phyloP scores from a whole-genome alignment of 2,888 invertebrate species.

The Hirtodrosophila confusa region DNA sequence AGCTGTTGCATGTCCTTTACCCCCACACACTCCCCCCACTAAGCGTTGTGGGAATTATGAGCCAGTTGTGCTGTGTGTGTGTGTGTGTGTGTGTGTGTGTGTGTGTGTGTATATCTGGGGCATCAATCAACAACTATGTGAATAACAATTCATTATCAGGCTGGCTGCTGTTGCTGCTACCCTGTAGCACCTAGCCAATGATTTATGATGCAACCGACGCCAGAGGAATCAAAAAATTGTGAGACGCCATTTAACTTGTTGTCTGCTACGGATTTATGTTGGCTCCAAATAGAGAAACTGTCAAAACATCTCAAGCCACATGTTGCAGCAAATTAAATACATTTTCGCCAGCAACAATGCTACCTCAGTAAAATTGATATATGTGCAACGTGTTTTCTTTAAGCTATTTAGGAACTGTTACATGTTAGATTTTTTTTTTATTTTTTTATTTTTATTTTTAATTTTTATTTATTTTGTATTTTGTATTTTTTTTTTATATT shows the following conservation, averaged over 20 bases:
- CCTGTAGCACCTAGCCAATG: slow-evolving; percentile 42
- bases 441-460: too few species aligned
- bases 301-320: slow-evolving; percentile 39
- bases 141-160: slow-evolving; percentile 44
- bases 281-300: slow-evolving; percentile 13
- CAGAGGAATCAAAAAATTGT: slow-evolving; percentile 49
- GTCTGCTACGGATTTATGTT: slow-evolving; percentile 26
- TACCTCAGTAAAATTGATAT: too few species aligned
- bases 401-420: too few species aligned
- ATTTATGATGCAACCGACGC: slow-evolving; percentile 38
- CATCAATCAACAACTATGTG: slow-evolving; percentile 50
- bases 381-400: too few species aligned
- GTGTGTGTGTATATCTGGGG: slow-evolving; percentile 1
- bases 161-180: slow-evolving; percentile 14
- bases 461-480: too few species aligned
- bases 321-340: slow-evolving; percentile 45
- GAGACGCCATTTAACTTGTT: slow-evolving; percentile 51
- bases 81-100: too few species aligned
- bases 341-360: slow-evolving; percentile 6
- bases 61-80: too few species aligned
- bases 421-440: too few species aligned
- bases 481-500: too few species aligned
- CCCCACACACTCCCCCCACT: slow-evolving; percentile 34
- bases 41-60: slow-evolving; percentile 14
- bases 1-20: slow-evolving; percentile 44